Evolutionary conservation across 53 echinoderm and acorn worm species (phyloP), one percentile per base, ranked within the genome.

Genomic region (Luidia sarsii): DNA sequence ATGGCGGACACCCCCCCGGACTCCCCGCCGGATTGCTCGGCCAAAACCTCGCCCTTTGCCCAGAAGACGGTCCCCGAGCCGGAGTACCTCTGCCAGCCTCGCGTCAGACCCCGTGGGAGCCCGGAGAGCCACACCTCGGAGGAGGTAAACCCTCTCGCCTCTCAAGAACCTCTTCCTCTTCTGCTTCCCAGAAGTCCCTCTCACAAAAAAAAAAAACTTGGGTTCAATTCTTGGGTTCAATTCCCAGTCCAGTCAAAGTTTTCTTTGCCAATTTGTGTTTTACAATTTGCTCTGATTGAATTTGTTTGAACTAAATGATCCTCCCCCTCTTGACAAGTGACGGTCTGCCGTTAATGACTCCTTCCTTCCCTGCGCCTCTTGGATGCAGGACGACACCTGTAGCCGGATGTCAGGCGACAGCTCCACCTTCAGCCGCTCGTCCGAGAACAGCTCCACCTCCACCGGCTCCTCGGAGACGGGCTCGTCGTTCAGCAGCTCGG

Each of bases 381-480:
- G 27, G 30, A 3, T 13, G 38, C 37, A 72, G 73, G 73, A 72
- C 39, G 73, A 72, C 37, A 55, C 55, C 9, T 54, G 39, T 39
- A 56, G 73, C 29, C 30, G 72, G 55, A 15, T 39, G 16, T 72
- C 72, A 4, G 72, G 52, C 50, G 19, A 52, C 9, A 43, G 35
- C 3, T 70, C 70, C 14, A 70, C 70, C 7, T 50, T 70, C 51
- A 70, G 70, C 51, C 5, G 51, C 8, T 51, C 71, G 8, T 71
- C 71, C 1, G 34, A 72, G 22, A 72, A 39, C 23, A 56, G 57
- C 1, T 55, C 56, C 0, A 11, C 73, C 24, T 72, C 28, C 14
- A 72, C 55, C 21, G 56, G 73, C 15, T 72, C 73, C 1, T 72
- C 41, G 14, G 73, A 72, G 41, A 39, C 73, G 13, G 73, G 56